Evolutionary conservation across 2,113 vertebrate species (phyloP).

Genomic region (Psophia crepitans): DNA sequence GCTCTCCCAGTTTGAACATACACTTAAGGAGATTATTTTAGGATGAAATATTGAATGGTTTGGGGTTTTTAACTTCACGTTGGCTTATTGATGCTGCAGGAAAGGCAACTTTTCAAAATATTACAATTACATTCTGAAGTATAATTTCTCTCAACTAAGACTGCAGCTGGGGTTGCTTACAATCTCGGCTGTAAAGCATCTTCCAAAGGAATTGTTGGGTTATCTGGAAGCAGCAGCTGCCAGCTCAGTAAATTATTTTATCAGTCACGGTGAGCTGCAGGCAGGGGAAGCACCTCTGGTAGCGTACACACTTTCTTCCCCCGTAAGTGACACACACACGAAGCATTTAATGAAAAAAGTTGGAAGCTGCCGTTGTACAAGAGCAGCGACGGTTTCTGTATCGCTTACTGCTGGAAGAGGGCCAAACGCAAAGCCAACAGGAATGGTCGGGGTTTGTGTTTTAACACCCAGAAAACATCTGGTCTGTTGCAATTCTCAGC

Average conservation of each 20-base stretch:
- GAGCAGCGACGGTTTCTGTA: neutral
- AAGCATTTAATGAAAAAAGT: neutral
- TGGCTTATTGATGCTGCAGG: slow-evolving; percentile 26
- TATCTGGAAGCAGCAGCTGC: slow-evolving; percentile 58
- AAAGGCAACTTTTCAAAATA: slow-evolving; percentile 50
- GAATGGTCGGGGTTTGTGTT: neutral
- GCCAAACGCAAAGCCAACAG: neutral
- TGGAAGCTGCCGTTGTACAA: neutral
- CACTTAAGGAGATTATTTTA: slow-evolving; percentile 17
- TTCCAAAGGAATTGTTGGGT: slow-evolving; percentile 13
- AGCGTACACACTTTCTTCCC: neutral
- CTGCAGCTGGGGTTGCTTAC: slow-evolving; percentile 17
- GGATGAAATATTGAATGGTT: slow-evolving; percentile 4
- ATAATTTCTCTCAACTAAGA: slow-evolving; percentile 34
- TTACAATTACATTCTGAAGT: slow-evolving; percentile 9
- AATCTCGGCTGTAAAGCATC: neutral
- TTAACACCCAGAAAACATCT: neutral
- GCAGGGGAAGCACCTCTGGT: neutral
- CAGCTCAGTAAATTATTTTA: slow-evolving; percentile 51
- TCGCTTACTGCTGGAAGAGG: neutral
- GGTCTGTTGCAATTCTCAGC: neutral
- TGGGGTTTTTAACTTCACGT: neutral
- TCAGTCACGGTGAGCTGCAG: slow-evolving; percentile 48
- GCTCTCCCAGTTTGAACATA: neutral
- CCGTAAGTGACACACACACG: neutral